A percentile compares a stretch with the other conserved stretches of the same genome.
Conservation (phyloP, 2,797 vertebrate genomes). For the Sebastes steindachneri region DNA sequence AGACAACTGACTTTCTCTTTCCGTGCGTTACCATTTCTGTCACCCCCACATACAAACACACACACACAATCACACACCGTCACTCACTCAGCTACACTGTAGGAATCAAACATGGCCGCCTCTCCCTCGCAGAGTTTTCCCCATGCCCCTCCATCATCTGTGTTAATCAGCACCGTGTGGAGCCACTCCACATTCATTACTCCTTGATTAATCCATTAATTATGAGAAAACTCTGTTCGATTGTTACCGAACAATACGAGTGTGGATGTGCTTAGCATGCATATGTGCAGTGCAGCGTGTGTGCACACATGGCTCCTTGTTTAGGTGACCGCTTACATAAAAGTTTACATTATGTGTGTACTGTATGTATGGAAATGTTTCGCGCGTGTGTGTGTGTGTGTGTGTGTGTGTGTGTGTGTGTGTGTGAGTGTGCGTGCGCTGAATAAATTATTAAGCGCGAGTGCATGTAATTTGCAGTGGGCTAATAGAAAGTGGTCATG, state of each 20-base stretch:
- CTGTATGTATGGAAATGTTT: slow-evolving; percentile 3
- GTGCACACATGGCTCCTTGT: neutral
- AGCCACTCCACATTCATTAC: slow-evolving; percentile 78
- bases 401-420: neutral
- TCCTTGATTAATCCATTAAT: slow-evolving; percentile 76
- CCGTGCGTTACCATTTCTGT: slow-evolving; percentile 16
- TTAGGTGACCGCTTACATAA: neutral
- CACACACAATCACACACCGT: slow-evolving; percentile 14
- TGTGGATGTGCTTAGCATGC: neutral
- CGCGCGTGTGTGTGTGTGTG: neutral
- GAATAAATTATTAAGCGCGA: slow-evolving; percentile 53
- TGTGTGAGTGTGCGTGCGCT: neutral
- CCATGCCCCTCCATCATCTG: slow-evolving; percentile 63
- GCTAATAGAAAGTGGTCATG: slow-evolving; percentile 64
- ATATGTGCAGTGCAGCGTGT: neutral
- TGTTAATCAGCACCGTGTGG: slow-evolving; percentile 76
- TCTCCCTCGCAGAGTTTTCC: slow-evolving; percentile 48
- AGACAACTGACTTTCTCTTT: slow-evolving; percentile 41
- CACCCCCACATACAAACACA: neutral
- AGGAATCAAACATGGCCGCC: slow-evolving; percentile 51
- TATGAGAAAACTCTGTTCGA: slow-evolving; percentile 67
- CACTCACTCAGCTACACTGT: slow-evolving; percentile 26
- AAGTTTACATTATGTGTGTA: neutral
- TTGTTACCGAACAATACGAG: slow-evolving; percentile 54
- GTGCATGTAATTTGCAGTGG: slow-evolving; percentile 62